Evolutionary conservation across 2,888 invertebrate genomes (phyloP).

Genomic region (Amphimallon solstitiale): DNA sequence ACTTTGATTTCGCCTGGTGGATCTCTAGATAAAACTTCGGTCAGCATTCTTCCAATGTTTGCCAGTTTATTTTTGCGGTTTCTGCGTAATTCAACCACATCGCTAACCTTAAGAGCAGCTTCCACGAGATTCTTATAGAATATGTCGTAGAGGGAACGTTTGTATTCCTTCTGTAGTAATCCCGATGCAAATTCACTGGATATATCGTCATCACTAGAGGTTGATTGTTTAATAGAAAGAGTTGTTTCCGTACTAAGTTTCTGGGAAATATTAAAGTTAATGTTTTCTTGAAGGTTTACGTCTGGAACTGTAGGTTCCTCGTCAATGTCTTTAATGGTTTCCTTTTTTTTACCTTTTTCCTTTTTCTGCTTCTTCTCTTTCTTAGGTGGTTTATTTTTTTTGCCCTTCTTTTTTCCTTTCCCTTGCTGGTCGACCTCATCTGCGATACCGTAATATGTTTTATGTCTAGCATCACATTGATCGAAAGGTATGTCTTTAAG

Average conservation of each 20-base stretch:
- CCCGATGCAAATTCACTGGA: conserved; percentile 37
- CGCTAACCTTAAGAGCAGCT: conserved; percentile 24
- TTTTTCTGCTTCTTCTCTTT: conserved; percentile 9
- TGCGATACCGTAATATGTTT: conserved; percentile 22
- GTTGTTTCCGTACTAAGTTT: conserved; percentile 31
- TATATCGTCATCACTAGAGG: conserved; percentile 35
- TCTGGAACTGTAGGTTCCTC: conserved; percentile 35
- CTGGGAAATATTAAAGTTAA: conserved; percentile 4
- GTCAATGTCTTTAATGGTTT: not conserved
- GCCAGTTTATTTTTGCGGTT: conserved; percentile 1
- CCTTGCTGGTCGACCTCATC: conserved; percentile 7
- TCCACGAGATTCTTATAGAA: conserved; percentile 32
- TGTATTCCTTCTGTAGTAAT: conserved; percentile 31
- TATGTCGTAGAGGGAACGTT: conserved; percentile 15
- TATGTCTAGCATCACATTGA: conserved; percentile 23
- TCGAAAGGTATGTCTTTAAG: conserved; percentile 40
- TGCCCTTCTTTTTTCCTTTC: conserved; percentile 26
- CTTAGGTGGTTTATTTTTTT: conserved; percentile 19
- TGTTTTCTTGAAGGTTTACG: conserved; percentile 22
- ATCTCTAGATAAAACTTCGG: conserved; percentile 1
- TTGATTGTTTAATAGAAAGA: conserved; percentile 38
- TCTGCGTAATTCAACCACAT: conserved; percentile 30
- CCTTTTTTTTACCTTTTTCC: conserved; percentile 14
- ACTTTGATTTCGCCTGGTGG: conserved; percentile 23
- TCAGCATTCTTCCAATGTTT: conserved; percentile 19